Evolutionary conservation across 2,113 vertebrate genomes (phyloP).

Genomic region (Pipa parva): DNA sequence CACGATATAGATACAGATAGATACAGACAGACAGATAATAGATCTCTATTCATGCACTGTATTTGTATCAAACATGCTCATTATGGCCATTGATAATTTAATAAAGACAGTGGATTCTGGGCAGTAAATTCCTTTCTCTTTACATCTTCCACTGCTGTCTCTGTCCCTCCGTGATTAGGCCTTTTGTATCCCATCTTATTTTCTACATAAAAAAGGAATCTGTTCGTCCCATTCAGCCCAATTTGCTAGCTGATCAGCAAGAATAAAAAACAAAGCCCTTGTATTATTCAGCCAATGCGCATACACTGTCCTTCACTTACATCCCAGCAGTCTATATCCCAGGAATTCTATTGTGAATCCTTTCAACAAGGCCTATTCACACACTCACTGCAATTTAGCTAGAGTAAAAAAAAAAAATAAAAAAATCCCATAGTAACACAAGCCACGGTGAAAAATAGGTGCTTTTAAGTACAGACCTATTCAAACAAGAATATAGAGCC

Average conservation of each 20-base stretch:
- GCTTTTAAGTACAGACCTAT: conserved; percentile 48
- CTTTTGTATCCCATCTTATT: neutral
- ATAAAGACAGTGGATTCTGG: too few species aligned
- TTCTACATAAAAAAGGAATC: neutral
- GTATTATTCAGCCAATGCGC: conserved; percentile 17
- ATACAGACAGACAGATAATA: neutral
- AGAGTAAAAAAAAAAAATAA: conserved; percentile 45
- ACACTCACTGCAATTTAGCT: conserved; percentile 50
- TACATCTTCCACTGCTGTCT: neutral
- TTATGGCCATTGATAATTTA: too few species aligned
- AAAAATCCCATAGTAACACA: conserved; percentile 9
- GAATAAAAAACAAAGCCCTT: conserved; percentile 20
- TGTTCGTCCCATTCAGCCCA: conserved; percentile 6
- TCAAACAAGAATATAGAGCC: conserved; percentile 47
- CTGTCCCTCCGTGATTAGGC: neutral
- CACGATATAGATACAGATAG: too few species aligned
- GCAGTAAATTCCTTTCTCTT: too few species aligned
- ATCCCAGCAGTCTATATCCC: conserved; percentile 37
- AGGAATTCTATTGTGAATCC: conserved; percentile 44
- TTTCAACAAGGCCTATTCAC: conserved; percentile 48
- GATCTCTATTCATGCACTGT: too few species aligned
- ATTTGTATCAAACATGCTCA: too few species aligned
- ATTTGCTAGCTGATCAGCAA: conserved; percentile 19
- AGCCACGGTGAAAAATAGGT: conserved; percentile 27
- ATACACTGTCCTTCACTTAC: conserved; percentile 35